Base-by-base conservation (phyloP, 2,797 vertebrate genomes). In the Thamnophis elegans region DNA sequence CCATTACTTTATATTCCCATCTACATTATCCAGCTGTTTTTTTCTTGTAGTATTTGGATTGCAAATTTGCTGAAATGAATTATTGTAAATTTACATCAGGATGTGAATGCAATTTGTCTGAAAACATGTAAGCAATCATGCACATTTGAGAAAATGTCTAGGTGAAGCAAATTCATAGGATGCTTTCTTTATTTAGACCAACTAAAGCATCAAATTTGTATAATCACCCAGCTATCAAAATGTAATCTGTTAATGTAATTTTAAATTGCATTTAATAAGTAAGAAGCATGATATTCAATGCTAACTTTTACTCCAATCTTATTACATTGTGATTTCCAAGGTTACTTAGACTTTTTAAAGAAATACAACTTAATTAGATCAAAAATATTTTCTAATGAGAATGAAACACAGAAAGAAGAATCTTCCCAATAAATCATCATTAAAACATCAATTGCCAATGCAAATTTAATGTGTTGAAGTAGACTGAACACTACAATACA, bases 251-350 rank as follows among this genome's bases (percentile, higher is more conserved):
- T 89, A 58, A 58, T 95, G 58, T 91, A 95, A 94, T 91, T 96
- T 97, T 97, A 96, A 92, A 90, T 82, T 90, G 94, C 86, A 53
- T 91, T 82, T 92, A 96, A 95, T 90, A 96, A 92, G 93, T 82
- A 94, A 73, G 58, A 88, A 96, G 97, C 94, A 89, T 91, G 89
- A 62, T 54, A 92, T 92, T 82, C 91, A 96, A 65, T 86, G 90
- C 1, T 60, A 78, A 88, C 42, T 54, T 85, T 36, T 42, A 82
- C 12, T 8, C 28, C 12, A 92, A 11, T 60, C 87, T 85, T 92
- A 82, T 58, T 90, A 58, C 26, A 82, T 56, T n/a, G 16, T 88
- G 28, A 82, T 60, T 85, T 89, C 91, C 32, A 85, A 92, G 68
- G 9, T 36, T 85, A 13, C 11, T 88, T 89, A 59, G 36, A 25